Percentiles rank a stretch among this genome's conserved stretches.
phyloP scores from a whole-genome alignment of 2,888 invertebrate genomes.

The Tetrapedia diversipes region DNA sequence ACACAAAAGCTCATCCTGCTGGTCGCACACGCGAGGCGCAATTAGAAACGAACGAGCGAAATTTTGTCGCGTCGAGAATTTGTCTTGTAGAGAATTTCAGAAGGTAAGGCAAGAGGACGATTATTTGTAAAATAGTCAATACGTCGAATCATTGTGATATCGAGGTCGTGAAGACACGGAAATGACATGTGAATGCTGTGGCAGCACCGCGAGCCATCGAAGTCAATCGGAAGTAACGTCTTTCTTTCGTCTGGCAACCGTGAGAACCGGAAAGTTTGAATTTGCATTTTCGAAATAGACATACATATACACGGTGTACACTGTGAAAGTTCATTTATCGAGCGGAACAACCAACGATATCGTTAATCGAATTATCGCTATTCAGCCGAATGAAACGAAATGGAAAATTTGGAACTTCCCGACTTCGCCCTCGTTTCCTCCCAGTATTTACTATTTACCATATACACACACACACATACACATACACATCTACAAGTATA shows the following conservation, averaged over 20 bases:
- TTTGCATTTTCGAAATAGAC: neutral
- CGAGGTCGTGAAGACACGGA: constrained; percentile 37
- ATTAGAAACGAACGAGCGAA: constrained; percentile 27
- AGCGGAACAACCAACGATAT: constrained; percentile 19
- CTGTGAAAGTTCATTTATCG: neutral
- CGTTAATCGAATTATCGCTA: constrained; percentile 16
- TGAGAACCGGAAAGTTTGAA: neutral
- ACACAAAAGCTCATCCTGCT: constrained; percentile 39
- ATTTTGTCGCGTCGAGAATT: no score
- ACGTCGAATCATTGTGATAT: constrained; percentile 70
- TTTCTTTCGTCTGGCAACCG: neutral
- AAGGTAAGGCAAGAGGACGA: neutral
- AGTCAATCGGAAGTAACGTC: constrained; percentile 20
- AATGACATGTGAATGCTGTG: constrained; percentile 53
- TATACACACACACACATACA: no score
- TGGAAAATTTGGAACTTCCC: constrained; percentile 5
- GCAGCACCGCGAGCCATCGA: constrained; percentile 64
- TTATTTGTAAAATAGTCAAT: constrained; percentile 70
- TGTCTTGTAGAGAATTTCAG: constrained; percentile 27
- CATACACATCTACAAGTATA: no score
- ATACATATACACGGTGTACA: no score
- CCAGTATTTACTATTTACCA: constrained; percentile 27
- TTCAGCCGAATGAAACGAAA: neutral
- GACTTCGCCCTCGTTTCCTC: constrained; percentile 38
- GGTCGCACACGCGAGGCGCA: constrained; percentile 22